Evolutionary conservation across 1,140 invertebrate species (phyloP).

Genomic region (Panagrolaimus sp.): DNA sequence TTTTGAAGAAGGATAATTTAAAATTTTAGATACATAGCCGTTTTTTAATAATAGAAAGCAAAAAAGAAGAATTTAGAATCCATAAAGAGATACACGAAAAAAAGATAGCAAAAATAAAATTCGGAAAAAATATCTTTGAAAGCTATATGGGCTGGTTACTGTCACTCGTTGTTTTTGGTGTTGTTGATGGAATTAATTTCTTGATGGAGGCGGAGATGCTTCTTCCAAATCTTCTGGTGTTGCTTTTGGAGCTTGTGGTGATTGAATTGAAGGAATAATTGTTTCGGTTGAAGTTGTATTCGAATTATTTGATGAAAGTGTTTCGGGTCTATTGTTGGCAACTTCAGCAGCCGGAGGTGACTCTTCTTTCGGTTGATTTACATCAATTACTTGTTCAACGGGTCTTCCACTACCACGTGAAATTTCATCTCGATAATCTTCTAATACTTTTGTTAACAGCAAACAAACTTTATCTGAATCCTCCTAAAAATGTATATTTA

Average conservation of each 20-base stretch:
- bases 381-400: no score
- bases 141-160: no score
- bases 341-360: not conserved
- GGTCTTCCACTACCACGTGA: not conserved
- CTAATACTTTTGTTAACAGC: slow-evolving; percentile 16
- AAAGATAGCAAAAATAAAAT: slow-evolving; percentile 2
- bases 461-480: slow-evolving; percentile 28
- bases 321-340: not conserved
- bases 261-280: not conserved
- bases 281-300: not conserved
- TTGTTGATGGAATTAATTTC: no score
- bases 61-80: not conserved
- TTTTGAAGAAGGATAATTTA: not conserved
- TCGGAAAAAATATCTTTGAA: not conserved
- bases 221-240: not conserved
- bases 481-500: slow-evolving; percentile 20
- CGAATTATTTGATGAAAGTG: not conserved
- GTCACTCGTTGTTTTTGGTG: no score
- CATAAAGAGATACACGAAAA: not conserved
- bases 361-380: not conserved
- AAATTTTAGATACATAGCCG: slow-evolving; percentile 10
- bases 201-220: slow-evolving; percentile 1
- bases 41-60: not conserved
- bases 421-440: slow-evolving; percentile 19
- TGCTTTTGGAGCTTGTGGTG: not conserved